phyloP scores from a whole-genome alignment of 2,113 vertebrate genomes.

The Gambusia holbrooki region DNA sequence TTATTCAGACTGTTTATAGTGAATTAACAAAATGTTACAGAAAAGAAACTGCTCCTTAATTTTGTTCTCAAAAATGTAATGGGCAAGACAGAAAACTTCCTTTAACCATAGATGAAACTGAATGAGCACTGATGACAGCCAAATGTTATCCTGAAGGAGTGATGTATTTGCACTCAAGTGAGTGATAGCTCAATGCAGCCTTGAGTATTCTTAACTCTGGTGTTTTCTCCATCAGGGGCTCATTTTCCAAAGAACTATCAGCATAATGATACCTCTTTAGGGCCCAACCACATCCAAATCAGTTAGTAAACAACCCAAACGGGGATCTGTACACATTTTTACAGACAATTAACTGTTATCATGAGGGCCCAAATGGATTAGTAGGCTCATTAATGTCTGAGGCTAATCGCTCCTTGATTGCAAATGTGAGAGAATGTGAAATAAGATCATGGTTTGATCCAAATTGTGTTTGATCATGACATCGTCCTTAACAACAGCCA shows the following conservation, averaged over 20 bases:
- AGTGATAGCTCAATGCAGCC: conserved; percentile 47
- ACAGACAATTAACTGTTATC: conserved; percentile 84
- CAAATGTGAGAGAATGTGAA: conserved; percentile 78
- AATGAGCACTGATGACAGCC: conserved; percentile 52
- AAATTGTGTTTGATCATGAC: conserved; percentile 79
- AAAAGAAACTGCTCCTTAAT: not conserved
- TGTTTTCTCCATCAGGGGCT: conserved; percentile 76
- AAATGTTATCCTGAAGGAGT: conserved; percentile 56
- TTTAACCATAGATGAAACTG: conserved; percentile 43
- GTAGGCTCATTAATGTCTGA: conserved; percentile 81
- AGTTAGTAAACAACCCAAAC: conserved; percentile 82
- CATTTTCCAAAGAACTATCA: conserved; percentile 80
- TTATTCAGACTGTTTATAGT: conserved; percentile 15
- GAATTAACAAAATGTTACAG: conserved; percentile 24
- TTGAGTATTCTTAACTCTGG: conserved; percentile 70
- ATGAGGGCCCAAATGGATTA: conserved; percentile 80
- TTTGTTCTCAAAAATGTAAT: not conserved
- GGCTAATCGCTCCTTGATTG: conserved; percentile 82
- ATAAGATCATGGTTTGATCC: conserved; percentile 73
- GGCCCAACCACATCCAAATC: conserved; percentile 83
- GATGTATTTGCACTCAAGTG: conserved; percentile 59
- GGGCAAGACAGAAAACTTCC: conserved; percentile 20
- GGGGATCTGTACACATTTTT: conserved; percentile 82
- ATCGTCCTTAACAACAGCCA: conserved; percentile 58
- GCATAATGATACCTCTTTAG: conserved; percentile 81